Conservation (phyloP, 37 sponge, comb jelly and placozoan genomes). For the Bolinopsis microptera region DNA sequence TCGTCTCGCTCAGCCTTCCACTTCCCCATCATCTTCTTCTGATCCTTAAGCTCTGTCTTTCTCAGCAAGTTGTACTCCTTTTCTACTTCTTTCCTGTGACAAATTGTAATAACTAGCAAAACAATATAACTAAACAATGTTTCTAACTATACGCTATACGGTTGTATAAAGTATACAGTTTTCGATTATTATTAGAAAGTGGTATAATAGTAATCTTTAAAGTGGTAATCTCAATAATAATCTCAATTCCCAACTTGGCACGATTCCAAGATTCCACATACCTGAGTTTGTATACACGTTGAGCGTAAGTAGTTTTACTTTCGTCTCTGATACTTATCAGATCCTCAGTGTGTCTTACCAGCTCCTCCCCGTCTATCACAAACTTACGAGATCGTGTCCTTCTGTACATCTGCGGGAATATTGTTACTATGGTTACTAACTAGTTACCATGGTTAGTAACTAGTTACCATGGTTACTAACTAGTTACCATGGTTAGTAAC, state of each 20-base stretch:
- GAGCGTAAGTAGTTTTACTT: slow-evolving; percentile 28
- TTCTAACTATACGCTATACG: too few relatives aligned
- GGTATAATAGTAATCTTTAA: neutral
- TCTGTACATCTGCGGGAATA: neutral
- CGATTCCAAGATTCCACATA: neutral
- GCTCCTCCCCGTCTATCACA: slow-evolving; percentile 58
- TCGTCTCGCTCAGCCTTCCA: slow-evolving; percentile 27
- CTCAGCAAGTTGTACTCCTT: slow-evolving; percentile 11
- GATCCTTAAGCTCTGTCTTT: slow-evolving; percentile 7
- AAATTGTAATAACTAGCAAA: too few relatives aligned
- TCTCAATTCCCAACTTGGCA: neutral
- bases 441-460: too few relatives aligned
- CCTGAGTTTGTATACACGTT: neutral
- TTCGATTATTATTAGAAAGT: too few relatives aligned
- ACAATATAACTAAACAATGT: too few relatives aligned
- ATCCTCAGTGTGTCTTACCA: slow-evolving; percentile 46
- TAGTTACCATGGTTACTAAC: too few relatives aligned
- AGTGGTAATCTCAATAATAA: neutral
- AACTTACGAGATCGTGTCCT: slow-evolving; percentile 18
- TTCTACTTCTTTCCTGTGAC: slow-evolving; percentile 8
- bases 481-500: too few relatives aligned
- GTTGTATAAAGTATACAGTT: too few relatives aligned
- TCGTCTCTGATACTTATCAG: slow-evolving; percentile 18
- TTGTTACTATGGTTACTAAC: too few relatives aligned
- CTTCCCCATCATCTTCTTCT: slow-evolving; percentile 36